A percentile compares a stretch with the other conserved stretches of the same genome.
These are phyloP conservation scores for Mesitornis unicolor DNA, from an alignment of 2,113 vertebrate species.

Conservation along the genomic window DNA sequence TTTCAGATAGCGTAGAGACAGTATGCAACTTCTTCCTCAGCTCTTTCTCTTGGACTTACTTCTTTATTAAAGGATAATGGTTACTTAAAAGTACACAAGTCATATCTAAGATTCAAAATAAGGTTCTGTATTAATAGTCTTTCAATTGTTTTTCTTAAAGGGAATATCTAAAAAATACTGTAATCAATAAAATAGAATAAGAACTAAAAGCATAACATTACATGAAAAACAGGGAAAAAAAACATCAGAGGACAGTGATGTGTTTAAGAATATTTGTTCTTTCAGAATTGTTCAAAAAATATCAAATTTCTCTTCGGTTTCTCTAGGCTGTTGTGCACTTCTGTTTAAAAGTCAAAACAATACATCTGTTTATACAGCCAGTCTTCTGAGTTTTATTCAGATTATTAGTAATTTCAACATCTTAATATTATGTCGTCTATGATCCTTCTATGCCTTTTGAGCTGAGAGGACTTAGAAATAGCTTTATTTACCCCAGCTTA, in stretches of 20 bases:
- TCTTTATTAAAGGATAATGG: background rate
- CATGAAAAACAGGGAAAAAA: background rate
- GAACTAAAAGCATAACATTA: background rate
- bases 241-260: background rate
- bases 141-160: background rate
- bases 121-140: background rate
- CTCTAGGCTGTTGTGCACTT: background rate
- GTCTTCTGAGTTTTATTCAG: background rate
- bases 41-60: background rate
- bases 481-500: background rate
- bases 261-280: background rate
- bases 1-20: background rate
- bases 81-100: background rate
- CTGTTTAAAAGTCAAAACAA: background rate
- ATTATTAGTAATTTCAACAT: background rate
- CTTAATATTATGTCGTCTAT: background rate
- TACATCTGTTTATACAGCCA: background rate
- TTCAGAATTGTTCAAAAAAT: background rate
- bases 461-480: background rate
- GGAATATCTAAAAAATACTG: background rate
- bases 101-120: background rate
- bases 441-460: background rate
- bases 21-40: background rate
- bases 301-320: background rate
- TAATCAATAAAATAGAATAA: background rate